Evolutionary conservation across 2,113 vertebrate species (phyloP).

Genomic region (Ptyas mucosa): DNA sequence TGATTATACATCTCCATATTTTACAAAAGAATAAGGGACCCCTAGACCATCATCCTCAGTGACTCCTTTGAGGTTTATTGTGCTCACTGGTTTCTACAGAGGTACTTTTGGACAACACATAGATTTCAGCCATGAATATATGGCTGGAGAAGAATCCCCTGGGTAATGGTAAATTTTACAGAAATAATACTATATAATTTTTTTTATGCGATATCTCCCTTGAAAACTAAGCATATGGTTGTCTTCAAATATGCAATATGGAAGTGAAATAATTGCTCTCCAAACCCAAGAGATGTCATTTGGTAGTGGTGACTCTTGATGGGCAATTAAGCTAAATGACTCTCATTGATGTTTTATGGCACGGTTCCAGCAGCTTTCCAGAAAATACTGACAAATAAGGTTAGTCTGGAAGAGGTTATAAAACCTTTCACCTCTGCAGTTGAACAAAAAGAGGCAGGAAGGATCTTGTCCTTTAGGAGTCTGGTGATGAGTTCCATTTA

Average conservation of each 20-base stretch:
- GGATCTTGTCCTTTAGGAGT: neutral
- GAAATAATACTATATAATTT: neutral
- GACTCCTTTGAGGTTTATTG: no score
- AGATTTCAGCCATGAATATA: neutral
- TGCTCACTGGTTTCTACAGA: no score
- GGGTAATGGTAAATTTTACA: neutral
- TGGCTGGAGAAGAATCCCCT: neutral
- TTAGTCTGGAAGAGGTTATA: neutral
- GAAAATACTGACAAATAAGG: neutral
- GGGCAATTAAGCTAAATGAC: neutral
- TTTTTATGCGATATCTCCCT: neutral
- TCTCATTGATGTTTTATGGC: neutral
- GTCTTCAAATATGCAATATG: neutral
- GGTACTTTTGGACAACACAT: neutral
- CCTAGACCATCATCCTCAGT: no score
- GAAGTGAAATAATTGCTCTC: neutral
- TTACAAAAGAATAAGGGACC: no score
- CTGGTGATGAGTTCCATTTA: neutral
- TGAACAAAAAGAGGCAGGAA: neutral
- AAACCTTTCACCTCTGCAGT: neutral
- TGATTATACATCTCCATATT: no score
- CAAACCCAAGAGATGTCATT: neutral
- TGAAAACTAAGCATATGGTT: neutral
- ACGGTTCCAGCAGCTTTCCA: neutral
- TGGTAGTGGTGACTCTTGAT: neutral